Evolutionary conservation across 2,113 vertebrate species (phyloP).

Genomic region (Pollimyrus isidori): DNA sequence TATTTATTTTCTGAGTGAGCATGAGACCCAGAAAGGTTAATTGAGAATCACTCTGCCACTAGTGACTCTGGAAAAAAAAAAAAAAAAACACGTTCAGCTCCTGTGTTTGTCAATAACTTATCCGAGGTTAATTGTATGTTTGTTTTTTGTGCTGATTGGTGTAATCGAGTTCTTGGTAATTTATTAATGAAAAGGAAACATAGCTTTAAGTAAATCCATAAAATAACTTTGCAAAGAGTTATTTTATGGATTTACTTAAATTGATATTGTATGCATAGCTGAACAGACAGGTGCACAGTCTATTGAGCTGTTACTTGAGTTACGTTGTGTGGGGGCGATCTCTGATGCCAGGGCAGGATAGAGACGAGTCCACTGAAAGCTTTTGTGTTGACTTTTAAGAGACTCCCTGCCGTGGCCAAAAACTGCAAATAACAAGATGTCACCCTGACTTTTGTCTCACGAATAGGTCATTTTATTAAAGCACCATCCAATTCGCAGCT

Average conservation of each 20-base stretch:
- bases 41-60: constrained; percentile 7
- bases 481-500: not conserved
- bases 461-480: not conserved
- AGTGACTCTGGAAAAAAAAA: not conserved
- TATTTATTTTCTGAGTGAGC: constrained; percentile 1
- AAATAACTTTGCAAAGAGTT: too few species aligned
- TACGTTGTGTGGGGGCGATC: not conserved
- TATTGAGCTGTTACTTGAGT: not conserved
- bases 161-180: not conserved
- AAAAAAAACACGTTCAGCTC: not conserved
- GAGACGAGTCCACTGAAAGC: not conserved
- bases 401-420: not conserved
- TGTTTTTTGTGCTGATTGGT: not conserved
- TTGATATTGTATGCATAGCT: too few species aligned
- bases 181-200: not conserved
- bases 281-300: not conserved
- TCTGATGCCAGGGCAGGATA: not conserved
- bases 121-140: not conserved
- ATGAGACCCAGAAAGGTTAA: constrained; percentile 12
- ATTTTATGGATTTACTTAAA: too few species aligned
- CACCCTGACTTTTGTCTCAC: not conserved
- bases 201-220: not conserved
- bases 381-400: not conserved
- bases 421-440: not conserved
- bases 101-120: not conserved